These are phyloP conservation scores for Ceratosolen solmsi DNA, from an alignment of 1,140 invertebrate genomes.

Conservation along the genomic window DNA sequence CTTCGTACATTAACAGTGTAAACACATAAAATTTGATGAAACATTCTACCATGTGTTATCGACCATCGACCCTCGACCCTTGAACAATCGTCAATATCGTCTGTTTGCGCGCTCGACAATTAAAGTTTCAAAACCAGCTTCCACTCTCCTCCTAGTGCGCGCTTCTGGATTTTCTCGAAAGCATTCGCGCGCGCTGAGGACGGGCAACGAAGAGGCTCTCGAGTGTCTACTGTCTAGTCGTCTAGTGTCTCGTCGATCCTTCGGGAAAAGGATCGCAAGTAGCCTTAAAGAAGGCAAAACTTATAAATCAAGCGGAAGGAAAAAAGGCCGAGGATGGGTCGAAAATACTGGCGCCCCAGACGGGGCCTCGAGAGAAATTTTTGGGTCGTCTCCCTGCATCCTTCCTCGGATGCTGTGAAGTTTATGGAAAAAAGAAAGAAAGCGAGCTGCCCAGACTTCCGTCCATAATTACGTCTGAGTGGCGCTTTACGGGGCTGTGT, in stretches of 20 bases:
- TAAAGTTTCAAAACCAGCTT: neutral
- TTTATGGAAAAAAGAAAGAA: slow-evolving; percentile 16
- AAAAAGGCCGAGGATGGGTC: neutral
- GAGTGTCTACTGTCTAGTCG: slow-evolving; percentile 34
- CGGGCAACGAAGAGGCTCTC: neutral
- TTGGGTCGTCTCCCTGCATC: neutral
- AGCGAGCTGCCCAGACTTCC: slow-evolving; percentile 24
- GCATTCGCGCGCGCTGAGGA: neutral
- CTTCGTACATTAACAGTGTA: neutral
- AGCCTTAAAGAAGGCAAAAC: neutral
- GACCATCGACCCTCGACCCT: no score
- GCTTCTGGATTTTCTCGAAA: slow-evolving; percentile 1
- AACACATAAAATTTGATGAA: neutral
- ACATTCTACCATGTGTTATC: neutral
- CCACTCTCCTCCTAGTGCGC: neutral
- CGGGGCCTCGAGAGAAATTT: neutral
- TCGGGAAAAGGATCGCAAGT: neutral
- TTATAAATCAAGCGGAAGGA: slow-evolving; percentile 35
- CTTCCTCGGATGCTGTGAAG: slow-evolving; percentile 9
- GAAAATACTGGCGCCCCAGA: slow-evolving; percentile 33
- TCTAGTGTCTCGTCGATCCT: slow-evolving; percentile 30
- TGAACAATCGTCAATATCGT: neutral
- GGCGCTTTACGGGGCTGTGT: neutral
- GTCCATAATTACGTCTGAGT: slow-evolving; percentile 38
- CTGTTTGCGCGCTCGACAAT: neutral